Conservation (phyloP, 2,113 vertebrate genomes). For the Piprites chloris region DNA sequence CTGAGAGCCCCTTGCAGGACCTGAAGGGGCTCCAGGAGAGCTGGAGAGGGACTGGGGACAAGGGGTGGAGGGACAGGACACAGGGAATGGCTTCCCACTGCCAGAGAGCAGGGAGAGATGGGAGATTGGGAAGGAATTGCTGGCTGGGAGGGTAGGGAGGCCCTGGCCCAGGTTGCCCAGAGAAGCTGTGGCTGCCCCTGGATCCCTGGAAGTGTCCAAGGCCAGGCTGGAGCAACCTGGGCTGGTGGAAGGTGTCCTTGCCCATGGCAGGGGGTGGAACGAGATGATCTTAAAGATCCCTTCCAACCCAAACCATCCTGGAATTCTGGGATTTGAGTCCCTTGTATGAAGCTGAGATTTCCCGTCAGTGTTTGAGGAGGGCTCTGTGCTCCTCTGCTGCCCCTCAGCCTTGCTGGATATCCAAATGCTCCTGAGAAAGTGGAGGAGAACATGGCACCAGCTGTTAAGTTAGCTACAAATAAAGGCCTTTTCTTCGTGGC, state of each 20-base stretch:
- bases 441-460: accelerated
- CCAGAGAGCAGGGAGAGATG: not conserved
- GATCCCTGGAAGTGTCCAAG: not conserved
- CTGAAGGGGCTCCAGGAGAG: not conserved
- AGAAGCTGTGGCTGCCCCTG: not conserved
- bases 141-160: not conserved
- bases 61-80: not conserved
- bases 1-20: accelerated
- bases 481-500: accelerated
- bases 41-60: not conserved
- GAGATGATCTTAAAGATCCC: accelerated
- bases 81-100: not conserved
- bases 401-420: not conserved
- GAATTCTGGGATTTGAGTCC: not conserved
- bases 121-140: not conserved
- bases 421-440: not conserved
- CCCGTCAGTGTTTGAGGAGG: not conserved
- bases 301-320: not conserved
- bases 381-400: not conserved
- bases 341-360: not conserved
- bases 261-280: accelerated
- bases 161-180: not conserved
- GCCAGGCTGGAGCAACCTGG: not conserved
- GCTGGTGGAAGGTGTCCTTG: not conserved
- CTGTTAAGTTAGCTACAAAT: not conserved